A percentile compares a stretch with the other conserved stretches of the same genome.
Conservation (phyloP, 1,140 invertebrate species). For the Cherax quadricarinatus region DNA sequence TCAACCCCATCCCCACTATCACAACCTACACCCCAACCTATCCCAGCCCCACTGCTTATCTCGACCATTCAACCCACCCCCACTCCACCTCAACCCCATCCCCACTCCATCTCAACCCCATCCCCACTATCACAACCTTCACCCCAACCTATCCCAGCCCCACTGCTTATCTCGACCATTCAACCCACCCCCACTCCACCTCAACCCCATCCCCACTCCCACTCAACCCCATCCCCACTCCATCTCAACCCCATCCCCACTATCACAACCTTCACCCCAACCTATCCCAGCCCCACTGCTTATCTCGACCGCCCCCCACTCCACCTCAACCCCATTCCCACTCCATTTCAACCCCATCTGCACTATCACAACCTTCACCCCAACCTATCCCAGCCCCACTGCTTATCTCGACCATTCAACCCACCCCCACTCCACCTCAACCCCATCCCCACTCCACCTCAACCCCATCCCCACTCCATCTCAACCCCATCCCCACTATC, state of each 20-base stretch:
- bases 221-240: not conserved
- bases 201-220: not conserved
- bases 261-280: not conserved
- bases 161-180: no score
- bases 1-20: not conserved
- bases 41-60: not conserved
- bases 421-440: no score
- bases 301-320: no score
- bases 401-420: no score
- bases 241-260: not conserved
- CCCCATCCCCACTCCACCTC: no score
- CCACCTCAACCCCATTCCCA: no score
- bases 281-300: not conserved
- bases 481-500: no score
- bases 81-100: not conserved
- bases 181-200: not conserved
- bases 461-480: no score
- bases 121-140: not conserved
- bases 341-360: no score
- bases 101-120: not conserved
- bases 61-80: not conserved
- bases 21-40: not conserved
- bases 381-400: no score
- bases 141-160: not conserved
- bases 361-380: no score